Base-by-base conservation (phyloP, 2,888 invertebrate species). In the Cinara cedri region DNA sequence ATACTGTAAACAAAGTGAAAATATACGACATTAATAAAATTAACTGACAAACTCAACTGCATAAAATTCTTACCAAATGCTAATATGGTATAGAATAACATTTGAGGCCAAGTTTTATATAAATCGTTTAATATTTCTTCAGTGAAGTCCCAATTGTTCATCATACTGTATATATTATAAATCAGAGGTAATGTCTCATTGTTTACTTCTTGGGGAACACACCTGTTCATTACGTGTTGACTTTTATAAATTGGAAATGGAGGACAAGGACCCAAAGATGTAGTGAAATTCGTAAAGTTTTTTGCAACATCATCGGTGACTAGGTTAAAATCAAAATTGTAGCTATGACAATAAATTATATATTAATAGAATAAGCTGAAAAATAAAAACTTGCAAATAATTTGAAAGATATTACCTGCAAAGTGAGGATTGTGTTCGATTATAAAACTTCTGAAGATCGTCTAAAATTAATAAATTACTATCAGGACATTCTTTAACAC, bases 121-220 rank as follows among this genome's bases (percentile, higher is more conserved):
- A 97, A 87, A 87, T 97, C 97, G 71, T 92, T 91, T 51, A 96
- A 87, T 85, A 96, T 91, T 87, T 96, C 94, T 86, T 96, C 94
- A 83, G 95, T 90, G 49, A 92, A 90, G 85, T 95, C 95, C 92
- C 95, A 94, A 83, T 92, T 92, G 85, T 97, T 96, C 63, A 97
- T 88, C 83, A 93, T 88, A 8, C 90, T 91, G 86, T 95, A 94
- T 83, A 96, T 89, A 85, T 93, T 91, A 70, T 88, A 88, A 81
- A 91, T 88, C 42, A 92, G 88, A 82, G 89, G 88, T 55, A 88
- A 87, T 0, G 91, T 88, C 13, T 91, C 86, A 76, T 92, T 91
- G 82, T 90, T 89, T 11, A 92, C 88, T 62, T 90, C 88, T 84
- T 89, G 89, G 8, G 97, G 97, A 83, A 97, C 90, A 86, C 97